These are phyloP conservation scores for Avahi laniger DNA, from an alignment of 2,797 vertebrate species.

Conservation along the genomic window DNA sequence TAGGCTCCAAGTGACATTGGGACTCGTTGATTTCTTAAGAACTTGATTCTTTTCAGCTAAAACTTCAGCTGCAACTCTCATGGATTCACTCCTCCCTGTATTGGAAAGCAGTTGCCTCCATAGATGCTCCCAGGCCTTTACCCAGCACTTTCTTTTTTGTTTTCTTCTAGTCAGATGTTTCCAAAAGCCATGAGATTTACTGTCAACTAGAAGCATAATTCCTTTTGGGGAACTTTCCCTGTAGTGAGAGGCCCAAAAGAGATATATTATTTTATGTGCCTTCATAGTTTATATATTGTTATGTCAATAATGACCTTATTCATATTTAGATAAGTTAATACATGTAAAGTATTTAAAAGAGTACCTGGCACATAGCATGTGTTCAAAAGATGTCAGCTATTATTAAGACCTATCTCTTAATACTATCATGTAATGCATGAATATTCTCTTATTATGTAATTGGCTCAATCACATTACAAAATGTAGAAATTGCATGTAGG, in stretches of 20 bases:
- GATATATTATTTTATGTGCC: not conserved
- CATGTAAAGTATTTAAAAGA: not conserved
- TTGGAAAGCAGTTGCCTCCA: not conserved
- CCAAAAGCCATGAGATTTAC: not conserved
- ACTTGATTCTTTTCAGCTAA: not conserved
- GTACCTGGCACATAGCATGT: not conserved
- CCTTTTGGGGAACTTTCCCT: not conserved
- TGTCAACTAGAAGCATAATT: not conserved
- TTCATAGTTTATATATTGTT: not conserved
- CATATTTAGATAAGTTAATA: not conserved
- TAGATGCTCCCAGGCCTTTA: not conserved
- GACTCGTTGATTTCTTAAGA: not conserved
- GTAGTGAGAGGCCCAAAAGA: not conserved
- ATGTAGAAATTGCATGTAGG: not conserved
- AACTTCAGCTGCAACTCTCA: not conserved
- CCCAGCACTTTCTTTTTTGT: not conserved
- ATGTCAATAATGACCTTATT: not conserved
- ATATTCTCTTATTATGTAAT: not conserved
- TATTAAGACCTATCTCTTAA: not conserved
- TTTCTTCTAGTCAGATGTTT: not conserved
- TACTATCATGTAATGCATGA: not conserved
- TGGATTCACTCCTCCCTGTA: not conserved
- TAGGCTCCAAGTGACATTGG: fast-evolving
- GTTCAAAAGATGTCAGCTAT: not conserved
- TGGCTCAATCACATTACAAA: not conserved